These are phyloP conservation scores for Ceratina japonica DNA, from an alignment of 1,140 invertebrate genomes.

Conservation along the genomic window DNA sequence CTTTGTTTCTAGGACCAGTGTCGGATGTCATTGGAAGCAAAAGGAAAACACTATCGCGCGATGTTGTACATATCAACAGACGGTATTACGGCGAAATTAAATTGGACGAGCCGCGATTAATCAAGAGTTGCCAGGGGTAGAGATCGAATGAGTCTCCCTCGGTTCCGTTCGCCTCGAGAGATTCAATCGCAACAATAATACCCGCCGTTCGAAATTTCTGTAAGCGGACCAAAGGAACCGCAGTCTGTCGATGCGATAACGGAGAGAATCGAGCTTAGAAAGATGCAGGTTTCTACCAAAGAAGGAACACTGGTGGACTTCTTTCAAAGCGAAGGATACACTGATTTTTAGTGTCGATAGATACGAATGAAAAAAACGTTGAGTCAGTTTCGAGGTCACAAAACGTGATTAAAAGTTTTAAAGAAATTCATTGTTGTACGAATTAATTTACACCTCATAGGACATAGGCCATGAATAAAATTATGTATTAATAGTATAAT, in stretches of 20 bases:
- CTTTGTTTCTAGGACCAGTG: background rate
- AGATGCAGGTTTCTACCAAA: background rate
- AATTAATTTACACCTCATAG: no score
- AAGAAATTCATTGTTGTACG: no score
- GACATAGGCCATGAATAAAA: no score
- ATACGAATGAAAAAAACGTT: no score
- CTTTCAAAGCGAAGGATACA: no score
- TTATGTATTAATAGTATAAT: no score
- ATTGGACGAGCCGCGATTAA: constrained; percentile 26
- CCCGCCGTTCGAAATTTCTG: background rate
- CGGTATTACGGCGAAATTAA: constrained; percentile 15
- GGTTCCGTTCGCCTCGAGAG: background rate
- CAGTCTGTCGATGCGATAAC: background rate
- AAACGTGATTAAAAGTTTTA: no score
- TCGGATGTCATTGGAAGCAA: background rate
- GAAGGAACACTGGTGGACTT: background rate
- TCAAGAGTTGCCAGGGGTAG: background rate
- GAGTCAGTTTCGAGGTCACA: no score
- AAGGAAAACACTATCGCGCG: constrained; percentile 1
- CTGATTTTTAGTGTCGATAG: no score
- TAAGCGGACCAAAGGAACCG: background rate
- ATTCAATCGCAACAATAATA: constrained; percentile 18
- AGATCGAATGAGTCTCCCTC: background rate
- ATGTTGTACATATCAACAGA: constrained; percentile 23
- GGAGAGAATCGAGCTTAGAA: background rate